Evolutionary conservation across 2,888 invertebrate genomes (phyloP).

Genomic region (Taenaris catops): DNA sequence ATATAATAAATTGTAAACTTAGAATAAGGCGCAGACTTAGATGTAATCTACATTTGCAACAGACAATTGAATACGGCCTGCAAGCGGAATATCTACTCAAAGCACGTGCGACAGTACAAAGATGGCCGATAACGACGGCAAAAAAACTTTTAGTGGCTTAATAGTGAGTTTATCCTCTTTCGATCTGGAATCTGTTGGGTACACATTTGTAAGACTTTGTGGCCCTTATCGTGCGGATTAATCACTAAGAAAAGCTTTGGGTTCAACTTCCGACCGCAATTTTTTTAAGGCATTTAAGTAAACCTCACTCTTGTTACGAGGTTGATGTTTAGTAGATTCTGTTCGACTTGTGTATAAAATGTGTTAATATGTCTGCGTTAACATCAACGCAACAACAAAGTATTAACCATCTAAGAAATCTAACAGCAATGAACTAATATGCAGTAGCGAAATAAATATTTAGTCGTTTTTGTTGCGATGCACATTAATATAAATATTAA

Average conservation of each 20-base stretch:
- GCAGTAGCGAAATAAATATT: too few relatives aligned
- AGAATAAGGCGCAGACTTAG: too few relatives aligned
- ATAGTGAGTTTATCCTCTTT: slow-evolving; percentile 70
- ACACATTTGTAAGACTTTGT: slow-evolving; percentile 69
- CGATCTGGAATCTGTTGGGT: slow-evolving; percentile 71
- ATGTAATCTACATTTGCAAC: slow-evolving; percentile 31
- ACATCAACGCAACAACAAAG: too few relatives aligned
- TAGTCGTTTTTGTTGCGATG: too few relatives aligned
- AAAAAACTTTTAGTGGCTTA: slow-evolving; percentile 54
- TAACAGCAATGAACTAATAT: too few relatives aligned
- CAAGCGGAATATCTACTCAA: slow-evolving; percentile 58
- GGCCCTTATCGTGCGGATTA: slow-evolving; percentile 57
- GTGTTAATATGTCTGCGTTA: too few relatives aligned
- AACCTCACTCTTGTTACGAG: slow-evolving; percentile 35
- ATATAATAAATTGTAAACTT: too few relatives aligned
- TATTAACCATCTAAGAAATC: too few relatives aligned
- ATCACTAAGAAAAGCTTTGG: slow-evolving; percentile 59
- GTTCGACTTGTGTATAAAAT: too few relatives aligned
- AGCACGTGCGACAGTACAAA: slow-evolving; percentile 61
- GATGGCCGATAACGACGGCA: slow-evolving; percentile 55
- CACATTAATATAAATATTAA: neutral
- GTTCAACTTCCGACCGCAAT: slow-evolving; percentile 45
- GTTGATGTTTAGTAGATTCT: slow-evolving; percentile 1
- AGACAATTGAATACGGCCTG: slow-evolving; percentile 47
- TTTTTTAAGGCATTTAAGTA: slow-evolving; percentile 46